Evolutionary conservation across 2,888 invertebrate species (phyloP).

Genomic region (Ditylenchus weischeri): DNA sequence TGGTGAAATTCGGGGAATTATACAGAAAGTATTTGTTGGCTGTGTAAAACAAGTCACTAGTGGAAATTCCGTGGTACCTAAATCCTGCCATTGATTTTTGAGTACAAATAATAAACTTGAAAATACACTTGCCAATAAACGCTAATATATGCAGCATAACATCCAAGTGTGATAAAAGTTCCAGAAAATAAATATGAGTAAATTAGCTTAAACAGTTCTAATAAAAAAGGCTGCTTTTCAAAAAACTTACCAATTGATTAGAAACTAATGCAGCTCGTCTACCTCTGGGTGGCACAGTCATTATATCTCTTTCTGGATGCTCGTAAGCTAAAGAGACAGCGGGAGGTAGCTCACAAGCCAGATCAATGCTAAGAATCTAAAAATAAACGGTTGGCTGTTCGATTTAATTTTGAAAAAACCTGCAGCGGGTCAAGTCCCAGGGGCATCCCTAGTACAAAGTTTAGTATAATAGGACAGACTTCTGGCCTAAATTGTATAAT

Average conservation of each 20-base stretch:
- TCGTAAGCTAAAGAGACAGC: slow-evolving; percentile 56
- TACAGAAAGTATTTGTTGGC: slow-evolving; percentile 52
- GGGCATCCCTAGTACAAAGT: slow-evolving; percentile 54
- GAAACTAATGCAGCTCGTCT: slow-evolving; percentile 44
- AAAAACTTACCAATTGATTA: slow-evolving; percentile 29
- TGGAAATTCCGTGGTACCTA: slow-evolving; percentile 53
- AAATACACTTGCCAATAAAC: slow-evolving; percentile 50
- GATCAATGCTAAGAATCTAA: slow-evolving; percentile 54
- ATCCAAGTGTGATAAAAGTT: slow-evolving; percentile 52
- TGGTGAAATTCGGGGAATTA: slow-evolving; percentile 37
- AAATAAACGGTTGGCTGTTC: not conserved
- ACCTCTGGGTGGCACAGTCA: slow-evolving; percentile 47
- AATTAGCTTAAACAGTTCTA: slow-evolving; percentile 23
- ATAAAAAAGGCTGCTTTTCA: too few species aligned
- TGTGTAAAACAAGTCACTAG: slow-evolving; percentile 51
- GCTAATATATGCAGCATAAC: slow-evolving; percentile 49
- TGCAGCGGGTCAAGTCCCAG: slow-evolving; percentile 53
- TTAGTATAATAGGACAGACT: slow-evolving; percentile 54
- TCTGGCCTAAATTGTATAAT: slow-evolving; percentile 38
- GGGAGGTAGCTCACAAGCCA: slow-evolving; percentile 56
- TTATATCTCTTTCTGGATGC: slow-evolving; percentile 40
- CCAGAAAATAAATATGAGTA: slow-evolving; percentile 56
- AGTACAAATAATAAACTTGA: slow-evolving; percentile 8
- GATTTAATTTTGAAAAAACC: slow-evolving; percentile 20
- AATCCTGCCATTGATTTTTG: slow-evolving; percentile 21